phyloP scores from a whole-genome alignment of 2,888 invertebrate species.

The Xanthorhoe designata region DNA sequence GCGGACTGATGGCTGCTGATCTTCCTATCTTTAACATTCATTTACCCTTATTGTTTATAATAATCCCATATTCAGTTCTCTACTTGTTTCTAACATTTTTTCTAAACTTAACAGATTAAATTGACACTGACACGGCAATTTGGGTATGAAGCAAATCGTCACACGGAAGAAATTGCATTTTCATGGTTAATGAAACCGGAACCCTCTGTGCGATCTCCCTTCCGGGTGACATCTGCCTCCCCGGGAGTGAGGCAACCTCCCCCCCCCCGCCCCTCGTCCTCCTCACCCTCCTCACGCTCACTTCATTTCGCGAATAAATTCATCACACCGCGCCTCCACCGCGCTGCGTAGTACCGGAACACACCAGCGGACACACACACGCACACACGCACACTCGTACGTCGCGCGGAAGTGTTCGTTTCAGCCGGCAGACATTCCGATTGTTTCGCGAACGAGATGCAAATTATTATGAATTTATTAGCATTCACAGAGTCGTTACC shows the following conservation, averaged over 20 bases:
- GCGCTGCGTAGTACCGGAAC: neutral
- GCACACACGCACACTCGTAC: conserved; percentile 11
- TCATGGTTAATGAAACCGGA: conserved; percentile 62
- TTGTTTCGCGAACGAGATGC: conserved; percentile 8
- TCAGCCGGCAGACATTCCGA: conserved; percentile 13
- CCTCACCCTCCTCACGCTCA: conserved; percentile 45
- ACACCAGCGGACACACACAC: neutral
- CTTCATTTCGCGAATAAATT: conserved; percentile 72
- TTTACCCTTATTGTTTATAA: neutral
- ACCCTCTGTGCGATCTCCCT: conserved; percentile 25
- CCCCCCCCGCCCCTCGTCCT: neutral
- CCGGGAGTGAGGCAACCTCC: neutral
- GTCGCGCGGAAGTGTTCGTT: conserved; percentile 4
- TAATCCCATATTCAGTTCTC: neutral
- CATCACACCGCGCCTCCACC: conserved; percentile 52
- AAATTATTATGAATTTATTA: conserved; percentile 13
- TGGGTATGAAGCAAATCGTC: conserved; percentile 45
- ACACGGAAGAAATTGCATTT: conserved; percentile 55
- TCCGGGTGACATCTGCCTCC: conserved; percentile 21
- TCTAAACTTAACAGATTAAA: conserved; percentile 40
- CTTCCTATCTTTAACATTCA: neutral
- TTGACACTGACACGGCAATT: conserved; percentile 50
- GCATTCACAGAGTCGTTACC: conserved; percentile 2
- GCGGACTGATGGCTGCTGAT: conserved; percentile 4
- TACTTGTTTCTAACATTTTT: conserved; percentile 1